Conservation (phyloP, 2,797 vertebrate genomes). For the Graptemys geographica region DNA sequence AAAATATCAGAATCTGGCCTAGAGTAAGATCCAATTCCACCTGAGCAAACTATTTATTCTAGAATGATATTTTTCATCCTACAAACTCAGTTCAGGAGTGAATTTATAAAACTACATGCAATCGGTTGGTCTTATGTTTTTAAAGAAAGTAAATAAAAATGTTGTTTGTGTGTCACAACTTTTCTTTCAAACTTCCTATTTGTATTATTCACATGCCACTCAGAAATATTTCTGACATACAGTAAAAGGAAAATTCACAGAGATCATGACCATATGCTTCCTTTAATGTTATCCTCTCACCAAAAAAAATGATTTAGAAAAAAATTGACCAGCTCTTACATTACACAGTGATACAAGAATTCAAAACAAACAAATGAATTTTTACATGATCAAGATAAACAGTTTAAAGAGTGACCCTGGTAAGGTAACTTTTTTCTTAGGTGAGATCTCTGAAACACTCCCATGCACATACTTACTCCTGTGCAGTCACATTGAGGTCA, state of each 20-base stretch:
- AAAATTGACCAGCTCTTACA: background rate
- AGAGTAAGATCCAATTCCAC: slow-evolving; percentile 11
- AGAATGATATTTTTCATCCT: slow-evolving; percentile 1
- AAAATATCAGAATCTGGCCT: background rate
- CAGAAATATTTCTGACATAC: background rate
- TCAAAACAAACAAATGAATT: slow-evolving; percentile 7
- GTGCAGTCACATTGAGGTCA: background rate
- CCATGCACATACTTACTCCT: background rate
- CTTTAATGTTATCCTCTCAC: background rate
- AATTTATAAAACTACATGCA: background rate
- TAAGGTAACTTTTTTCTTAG: background rate
- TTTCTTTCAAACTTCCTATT: background rate
- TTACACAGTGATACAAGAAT: background rate
- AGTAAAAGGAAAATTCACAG: slow-evolving; percentile 46
- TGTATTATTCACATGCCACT: slow-evolving; percentile 22
- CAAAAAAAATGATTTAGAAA: background rate
- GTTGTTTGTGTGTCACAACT: background rate
- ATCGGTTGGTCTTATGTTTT: background rate
- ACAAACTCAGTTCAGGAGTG: background rate
- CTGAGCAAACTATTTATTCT: background rate
- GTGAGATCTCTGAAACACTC: background rate
- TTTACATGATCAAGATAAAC: background rate
- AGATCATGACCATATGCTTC: background rate
- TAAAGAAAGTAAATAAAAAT: background rate
- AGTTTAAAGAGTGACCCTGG: background rate